Evolutionary conservation across 2,888 invertebrate species (phyloP).

Genomic region (Drosophila nigricruria): DNA sequence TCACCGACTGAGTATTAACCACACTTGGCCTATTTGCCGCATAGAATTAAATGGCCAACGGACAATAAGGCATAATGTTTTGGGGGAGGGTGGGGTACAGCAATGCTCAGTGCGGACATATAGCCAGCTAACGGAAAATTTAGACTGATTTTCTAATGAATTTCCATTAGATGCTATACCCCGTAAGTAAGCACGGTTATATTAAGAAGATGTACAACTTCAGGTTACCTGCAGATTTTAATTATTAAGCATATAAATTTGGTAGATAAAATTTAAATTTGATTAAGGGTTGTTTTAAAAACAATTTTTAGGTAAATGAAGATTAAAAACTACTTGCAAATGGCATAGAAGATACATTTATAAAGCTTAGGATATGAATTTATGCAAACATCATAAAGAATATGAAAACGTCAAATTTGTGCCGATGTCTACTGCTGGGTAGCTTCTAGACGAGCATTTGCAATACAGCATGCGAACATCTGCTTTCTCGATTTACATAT

Average conservation of each 20-base stretch:
- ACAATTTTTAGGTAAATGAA: too few relatives aligned
- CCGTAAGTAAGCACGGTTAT: not conserved
- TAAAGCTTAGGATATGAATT: not conserved
- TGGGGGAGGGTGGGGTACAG: not conserved
- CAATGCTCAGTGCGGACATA: not conserved
- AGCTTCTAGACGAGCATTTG: not conserved
- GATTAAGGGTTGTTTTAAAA: too few relatives aligned
- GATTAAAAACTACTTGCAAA: too few relatives aligned
- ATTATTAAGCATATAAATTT: not conserved
- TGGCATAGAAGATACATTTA: too few relatives aligned
- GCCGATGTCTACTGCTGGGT: not conserved
- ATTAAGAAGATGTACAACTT: not conserved
- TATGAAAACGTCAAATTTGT: not conserved
- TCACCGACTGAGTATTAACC: slow-evolving; percentile 42
- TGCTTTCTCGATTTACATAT: slow-evolving; percentile 50
- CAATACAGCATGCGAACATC: not conserved
- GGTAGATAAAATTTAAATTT: too few relatives aligned
- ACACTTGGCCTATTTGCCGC: slow-evolving; percentile 51
- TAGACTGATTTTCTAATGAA: slow-evolving; percentile 12
- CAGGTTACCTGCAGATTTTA: not conserved
- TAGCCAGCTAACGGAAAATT: not conserved
- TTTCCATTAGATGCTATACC: slow-evolving; percentile 18
- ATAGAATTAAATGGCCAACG: slow-evolving; percentile 37
- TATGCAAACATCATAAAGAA: not conserved
- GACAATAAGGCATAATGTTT: not conserved